A percentile compares a stretch with the other conserved stretches of the same genome.
Conservation (phyloP, 2,797 vertebrate genomes). For the Garrulus glandarius region DNA sequence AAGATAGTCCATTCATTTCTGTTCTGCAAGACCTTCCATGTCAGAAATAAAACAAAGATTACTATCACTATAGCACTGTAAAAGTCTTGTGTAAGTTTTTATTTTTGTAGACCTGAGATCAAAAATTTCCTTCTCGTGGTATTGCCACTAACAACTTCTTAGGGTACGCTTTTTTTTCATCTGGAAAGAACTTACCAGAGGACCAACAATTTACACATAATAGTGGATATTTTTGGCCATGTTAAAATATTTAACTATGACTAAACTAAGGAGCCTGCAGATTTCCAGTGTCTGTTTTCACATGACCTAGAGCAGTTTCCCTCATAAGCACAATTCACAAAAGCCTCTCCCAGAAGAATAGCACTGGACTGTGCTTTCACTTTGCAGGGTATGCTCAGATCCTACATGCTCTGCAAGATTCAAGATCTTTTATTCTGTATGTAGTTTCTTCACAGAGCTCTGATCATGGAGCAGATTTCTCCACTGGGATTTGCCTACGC, state of each 20-base stretch:
- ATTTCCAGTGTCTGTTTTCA: background rate
- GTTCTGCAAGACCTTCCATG: background rate
- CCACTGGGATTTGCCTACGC: background rate
- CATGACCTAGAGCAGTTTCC: background rate
- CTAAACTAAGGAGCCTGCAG: background rate
- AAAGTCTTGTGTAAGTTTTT: background rate
- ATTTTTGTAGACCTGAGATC: background rate
- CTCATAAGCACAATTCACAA: background rate
- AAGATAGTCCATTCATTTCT: background rate
- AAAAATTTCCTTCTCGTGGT: background rate
- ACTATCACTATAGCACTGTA: background rate
- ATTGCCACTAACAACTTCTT: background rate
- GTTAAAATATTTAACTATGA: background rate
- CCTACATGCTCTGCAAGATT: background rate
- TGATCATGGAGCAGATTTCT: background rate
- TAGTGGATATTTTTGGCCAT: background rate
- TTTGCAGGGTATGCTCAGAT: background rate
- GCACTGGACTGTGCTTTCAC: background rate
- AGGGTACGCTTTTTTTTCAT: background rate
- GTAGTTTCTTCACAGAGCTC: background rate
- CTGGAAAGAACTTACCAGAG: background rate
- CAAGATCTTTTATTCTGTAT: fast-evolving
- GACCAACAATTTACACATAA: background rate
- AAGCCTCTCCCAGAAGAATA: background rate
- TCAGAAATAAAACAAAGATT: background rate